Base-by-base conservation (phyloP, 2,113 vertebrate species). In the Corvus cornix region DNA sequence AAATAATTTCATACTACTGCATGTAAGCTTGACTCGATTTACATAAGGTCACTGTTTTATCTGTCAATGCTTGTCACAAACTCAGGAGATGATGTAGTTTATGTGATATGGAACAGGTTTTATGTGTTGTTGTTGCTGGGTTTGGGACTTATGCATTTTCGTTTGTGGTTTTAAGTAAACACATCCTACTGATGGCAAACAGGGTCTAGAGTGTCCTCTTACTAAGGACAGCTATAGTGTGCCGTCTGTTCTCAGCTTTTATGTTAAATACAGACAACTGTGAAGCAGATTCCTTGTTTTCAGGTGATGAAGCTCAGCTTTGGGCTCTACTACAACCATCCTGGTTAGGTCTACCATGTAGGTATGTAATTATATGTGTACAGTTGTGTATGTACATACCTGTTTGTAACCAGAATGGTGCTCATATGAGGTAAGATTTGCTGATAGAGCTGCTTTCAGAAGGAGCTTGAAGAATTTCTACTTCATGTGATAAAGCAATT, bases 101-200 rank as follows among this genome's bases (percentile, higher is more conserved):
- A 10, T 59, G 37, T 37, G 31, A 90, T 78, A 49, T 20, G 14
- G 64, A 93, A 56, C 85, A 93, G 48, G 41, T 93, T 94, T 94
- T 92, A 89, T 80, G 87, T 87, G 75, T 75, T 73, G 39, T 52
- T 67, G 15, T 52, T 69, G 33, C 44, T 81, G 64, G 21, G 44
- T 91, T 93, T 89, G 70, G 52, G 62, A 73, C 39, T 89, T 84
- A 6, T 9, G 20, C 27, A 23, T 82, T 91, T 93, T 52, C 73
- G 23, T 92, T 78, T 49, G 64, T 67, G 80, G 55, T 87, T 95
- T 94, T 77, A 84, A 70, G 69, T 66, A 92, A 91, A 43, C 78
- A 49, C 49, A 23, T 92, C 37, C 30, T 62, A 58, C 59, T 86
- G 90, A 80, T 16, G 5, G 62, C 82, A 90, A 48, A 70, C 75